Base-by-base conservation (phyloP, 1,140 invertebrate genomes). In the Zelostemma sp. region DNA sequence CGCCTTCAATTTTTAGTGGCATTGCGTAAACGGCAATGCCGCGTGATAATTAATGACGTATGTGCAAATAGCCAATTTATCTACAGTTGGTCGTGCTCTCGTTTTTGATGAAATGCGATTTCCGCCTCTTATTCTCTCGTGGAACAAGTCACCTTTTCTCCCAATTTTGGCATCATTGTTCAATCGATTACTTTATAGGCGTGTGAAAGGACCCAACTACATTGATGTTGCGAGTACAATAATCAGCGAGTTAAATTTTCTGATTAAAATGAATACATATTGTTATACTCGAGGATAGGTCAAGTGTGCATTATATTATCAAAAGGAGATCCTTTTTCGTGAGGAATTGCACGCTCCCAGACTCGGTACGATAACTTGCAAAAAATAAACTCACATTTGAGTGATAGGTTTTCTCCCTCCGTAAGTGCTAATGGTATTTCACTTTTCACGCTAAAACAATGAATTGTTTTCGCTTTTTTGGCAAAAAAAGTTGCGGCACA, bases 261-360 rank as follows among this genome's bases (percentile, higher is more conserved):
- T 78, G 77, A 77, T 80, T 75, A 74, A 53, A 71, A 67, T 58
- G 63, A 68, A 68, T 77, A 73, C 76, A 74, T 78, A 78, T 80
- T 78, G 76, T 80, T 78, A 69, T 75, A 75, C 71, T 68, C n/a
- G n/a, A n/a, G n/a, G n/a, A n/a, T n/a, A n/a, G n/a, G n/a, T n/a
- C n/a, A n/a, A n/a, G n/a, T n/a, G n/a, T n/a, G n/a, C n/a, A n/a
- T n/a, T n/a, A n/a, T n/a, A n/a, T n/a, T n/a, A n/a, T n/a, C n/a
- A n/a, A n/a, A n/a, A n/a, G n/a, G n/a, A n/a, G n/a, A 66, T 68
- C 63, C 72, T 69, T 68, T 73, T 74, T 76, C 59, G 50, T 51
- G 55, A 64, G 43, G 49, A 61, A 50, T 62, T 71, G 59, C 62
- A 61, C 62, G 62, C 62, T 70, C 53, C 57, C 57, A 70, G 53